Evolutionary conservation across 1,140 invertebrate species (phyloP).

Genomic region (Zophobas morio): DNA sequence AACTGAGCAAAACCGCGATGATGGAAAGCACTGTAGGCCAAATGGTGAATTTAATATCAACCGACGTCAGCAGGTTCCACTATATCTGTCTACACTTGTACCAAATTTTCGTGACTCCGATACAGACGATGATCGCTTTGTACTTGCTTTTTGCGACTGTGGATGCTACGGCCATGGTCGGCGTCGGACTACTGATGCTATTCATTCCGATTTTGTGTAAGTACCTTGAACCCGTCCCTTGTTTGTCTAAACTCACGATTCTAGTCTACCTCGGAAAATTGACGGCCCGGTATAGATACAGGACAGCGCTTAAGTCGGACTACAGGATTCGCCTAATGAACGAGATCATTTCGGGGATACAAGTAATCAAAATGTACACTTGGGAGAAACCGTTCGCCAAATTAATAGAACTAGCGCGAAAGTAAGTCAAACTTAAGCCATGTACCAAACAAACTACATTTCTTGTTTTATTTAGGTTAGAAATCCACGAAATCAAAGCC

Average conservation of each 20-base stretch:
- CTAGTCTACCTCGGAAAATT: conserved; percentile 79
- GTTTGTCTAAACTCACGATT: conserved; percentile 61
- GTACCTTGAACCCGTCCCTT: too few species aligned
- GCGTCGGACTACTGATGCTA: conserved; percentile 82
- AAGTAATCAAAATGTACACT: conserved; percentile 93
- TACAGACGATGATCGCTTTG: conserved; percentile 81
- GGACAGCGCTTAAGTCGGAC: conserved; percentile 82
- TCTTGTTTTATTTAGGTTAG: conserved; percentile 69
- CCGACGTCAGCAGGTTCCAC: conserved; percentile 84
- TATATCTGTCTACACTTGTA: conserved; percentile 76
- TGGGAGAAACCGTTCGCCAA: conserved; percentile 86
- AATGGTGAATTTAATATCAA: conserved; percentile 90
- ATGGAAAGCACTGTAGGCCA: conserved; percentile 86
- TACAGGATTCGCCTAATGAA: conserved; percentile 88
- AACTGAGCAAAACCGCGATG: conserved; percentile 75
- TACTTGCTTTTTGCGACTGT: conserved; percentile 83
- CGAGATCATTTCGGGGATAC: conserved; percentile 89
- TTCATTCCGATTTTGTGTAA: conserved; percentile 88
- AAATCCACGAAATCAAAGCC: conserved; percentile 76
- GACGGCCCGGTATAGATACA: conserved; percentile 75
- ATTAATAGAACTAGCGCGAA: conserved; percentile 74
- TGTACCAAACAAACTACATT: neutral
- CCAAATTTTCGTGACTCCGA: conserved; percentile 84
- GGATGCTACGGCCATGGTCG: conserved; percentile 80
- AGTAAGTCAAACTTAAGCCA: conserved; percentile 62